Base-by-base conservation (phyloP, 2,113 vertebrate genomes). In the Elephantulus edwardii region DNA sequence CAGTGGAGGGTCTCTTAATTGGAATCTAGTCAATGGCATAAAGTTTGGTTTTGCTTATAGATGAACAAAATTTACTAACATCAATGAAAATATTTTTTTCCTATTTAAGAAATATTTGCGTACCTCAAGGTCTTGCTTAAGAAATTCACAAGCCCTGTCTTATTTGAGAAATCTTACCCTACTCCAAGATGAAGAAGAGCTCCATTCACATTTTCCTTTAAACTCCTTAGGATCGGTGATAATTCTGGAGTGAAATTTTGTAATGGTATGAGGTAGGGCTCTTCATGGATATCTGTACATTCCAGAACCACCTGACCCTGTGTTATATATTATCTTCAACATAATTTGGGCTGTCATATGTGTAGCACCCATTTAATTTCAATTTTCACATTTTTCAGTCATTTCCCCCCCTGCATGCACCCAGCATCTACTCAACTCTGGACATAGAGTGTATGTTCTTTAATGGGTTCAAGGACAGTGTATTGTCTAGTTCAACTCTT, bases 21-120 rank as follows among this genome's bases (percentile, higher is more conserved):
- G n/a, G n/a, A n/a, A n/a, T n/a, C n/a, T n/a, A n/a, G n/a, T n/a
- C n/a, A n/a, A n/a, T n/a, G n/a, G n/a, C n/a, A n/a, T n/a, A n/a
- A n/a, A n/a, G n/a, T n/a, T n/a, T n/a, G n/a, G n/a, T n/a, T n/a
- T n/a, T 82, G 17, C 64, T 7, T 77, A 5, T 28, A 58, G 26
- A n/a, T 50, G 10, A 82, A 86, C 44, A 76, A 50, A 75, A 86
- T 75, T 28, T 79, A 10, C 64, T 48, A 33, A 44, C 9, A 71
- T 66, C 46, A 50, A 60, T 62, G 22, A 75, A 33, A 62, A 42
- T 42, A 40, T 77, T 64, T 72, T 66, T 71, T 62, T 77, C 22
- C 38, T 50, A 24, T 64, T 77, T 82, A 92, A 92, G 62, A 91
- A 50, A 66, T 50, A 46, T 62, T 35, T 94, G 35, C 13, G 56